These are phyloP conservation scores for Trichechus manatus DNA, from an alignment of 2,113 vertebrate genomes.

Conservation along the genomic window DNA sequence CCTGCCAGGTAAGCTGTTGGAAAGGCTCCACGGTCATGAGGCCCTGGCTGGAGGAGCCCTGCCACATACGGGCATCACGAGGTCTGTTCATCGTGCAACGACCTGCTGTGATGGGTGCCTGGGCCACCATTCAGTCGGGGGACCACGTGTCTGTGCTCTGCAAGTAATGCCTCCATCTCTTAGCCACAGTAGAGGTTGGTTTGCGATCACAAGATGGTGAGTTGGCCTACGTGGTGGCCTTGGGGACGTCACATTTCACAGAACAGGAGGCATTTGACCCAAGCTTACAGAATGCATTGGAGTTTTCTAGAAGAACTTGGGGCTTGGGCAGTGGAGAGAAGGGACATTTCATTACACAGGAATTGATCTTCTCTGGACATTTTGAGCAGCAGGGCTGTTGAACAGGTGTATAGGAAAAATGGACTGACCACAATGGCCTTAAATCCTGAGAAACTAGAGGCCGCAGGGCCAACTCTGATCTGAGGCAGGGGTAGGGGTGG, in stretches of 20 bases:
- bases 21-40: no score
- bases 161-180: background rate
- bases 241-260: background rate
- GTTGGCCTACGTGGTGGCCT: background rate
- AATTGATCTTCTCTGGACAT: background rate
- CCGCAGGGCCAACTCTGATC: background rate
- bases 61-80: background rate
- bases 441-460: background rate
- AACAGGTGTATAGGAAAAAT: background rate
- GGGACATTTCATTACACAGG: background rate
- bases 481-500: background rate
- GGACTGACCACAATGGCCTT: background rate
- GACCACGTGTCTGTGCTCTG: accelerated
- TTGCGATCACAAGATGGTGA: background rate
- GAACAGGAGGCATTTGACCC: no score
- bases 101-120: background rate
- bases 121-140: background rate
- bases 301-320: background rate
- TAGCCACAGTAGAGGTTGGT: no score
- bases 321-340: background rate
- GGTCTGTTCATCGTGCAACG: background rate
- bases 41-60: no score
- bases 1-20: background rate
- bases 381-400: background rate
- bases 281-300: background rate